Evolutionary conservation across 2,888 invertebrate species (phyloP).

Genomic region (Drosophila atroscutellata): DNA sequence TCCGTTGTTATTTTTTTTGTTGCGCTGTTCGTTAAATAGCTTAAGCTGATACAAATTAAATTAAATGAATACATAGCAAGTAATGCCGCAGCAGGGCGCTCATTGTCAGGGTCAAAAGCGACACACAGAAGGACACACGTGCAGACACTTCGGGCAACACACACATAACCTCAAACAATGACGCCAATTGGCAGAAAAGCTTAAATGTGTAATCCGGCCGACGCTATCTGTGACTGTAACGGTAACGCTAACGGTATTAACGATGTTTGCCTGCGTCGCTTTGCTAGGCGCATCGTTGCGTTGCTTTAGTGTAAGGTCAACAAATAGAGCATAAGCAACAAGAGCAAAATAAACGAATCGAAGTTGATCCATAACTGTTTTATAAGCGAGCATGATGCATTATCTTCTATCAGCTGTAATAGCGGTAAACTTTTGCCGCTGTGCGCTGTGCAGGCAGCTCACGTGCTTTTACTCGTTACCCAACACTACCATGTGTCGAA

Average conservation of each 20-base stretch:
- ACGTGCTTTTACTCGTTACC: constrained; percentile 54
- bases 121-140: constrained; percentile 31
- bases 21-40: constrained; percentile 58
- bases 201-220: constrained; percentile 55
- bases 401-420: constrained; percentile 25
- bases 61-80: constrained; percentile 66
- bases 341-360: constrained; percentile 20
- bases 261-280: background rate
- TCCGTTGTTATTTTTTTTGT: constrained; percentile 46
- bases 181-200: constrained; percentile 64
- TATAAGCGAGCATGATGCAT: constrained; percentile 2
- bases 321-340: constrained; percentile 32
- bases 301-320: constrained; percentile 39
- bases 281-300: background rate
- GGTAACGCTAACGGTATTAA: constrained; percentile 16
- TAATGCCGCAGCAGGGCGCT: constrained; percentile 46
- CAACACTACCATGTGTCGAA: constrained; percentile 41
- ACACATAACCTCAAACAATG: constrained; percentile 64
- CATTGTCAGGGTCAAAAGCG: constrained; percentile 65
- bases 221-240: constrained; percentile 26
- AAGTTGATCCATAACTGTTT: constrained; percentile 5
- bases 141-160: constrained; percentile 27
- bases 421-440: constrained; percentile 40
- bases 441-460: constrained; percentile 22
- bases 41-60: constrained; percentile 70